Base-by-base conservation (phyloP, 2,888 invertebrate species). In the Luperina nickerlii region DNA sequence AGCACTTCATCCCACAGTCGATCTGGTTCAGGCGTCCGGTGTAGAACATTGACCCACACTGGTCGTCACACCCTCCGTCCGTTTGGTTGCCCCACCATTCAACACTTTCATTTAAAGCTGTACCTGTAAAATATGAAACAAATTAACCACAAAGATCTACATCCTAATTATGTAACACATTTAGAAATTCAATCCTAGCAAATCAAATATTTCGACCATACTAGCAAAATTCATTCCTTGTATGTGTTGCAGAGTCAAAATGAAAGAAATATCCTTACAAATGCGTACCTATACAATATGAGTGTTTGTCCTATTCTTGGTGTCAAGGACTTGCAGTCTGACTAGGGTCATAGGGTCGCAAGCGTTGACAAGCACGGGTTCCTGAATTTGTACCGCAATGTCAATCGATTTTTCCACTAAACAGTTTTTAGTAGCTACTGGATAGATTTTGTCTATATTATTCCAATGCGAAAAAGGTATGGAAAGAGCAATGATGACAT, bases 31-130 rank as follows among this genome's bases (percentile, higher is more conserved):
- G 20, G 2, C 57, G 65, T 5, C 79, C 79, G 11, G 48, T 66
- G 57, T 79, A 79, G 42, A 79, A 79, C 76, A 79, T 79, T 8
- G 79, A 48, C 9, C 79, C 79, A 75, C 79, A 79, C 20, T 82
- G 79, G 20, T 79, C 79, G 66, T 60, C 15, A 15, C 4, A 60
- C 48, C 79, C 79, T 66, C 2, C 66, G 0, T 5, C 66, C 7
- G 60, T 66, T 6, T 27, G 66, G 8, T 20, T 51, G 2, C 66
- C 32, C 83, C 83, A 79, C 76, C 60, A 82, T 15, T 15, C 8
- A 6, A 75, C 3, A 38, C 27, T 66, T 8, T 18, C 20, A n/a
- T 82, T 82, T 18, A 79, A 2, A 66, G 42, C 11, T n/a, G 76
- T 38, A 32, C 76, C 83, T 82, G 83, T 18, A 27, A 65, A 54